These are phyloP conservation scores for Eupithecia subumbrata DNA, from an alignment of 2,888 invertebrate species.

Conservation along the genomic window DNA sequence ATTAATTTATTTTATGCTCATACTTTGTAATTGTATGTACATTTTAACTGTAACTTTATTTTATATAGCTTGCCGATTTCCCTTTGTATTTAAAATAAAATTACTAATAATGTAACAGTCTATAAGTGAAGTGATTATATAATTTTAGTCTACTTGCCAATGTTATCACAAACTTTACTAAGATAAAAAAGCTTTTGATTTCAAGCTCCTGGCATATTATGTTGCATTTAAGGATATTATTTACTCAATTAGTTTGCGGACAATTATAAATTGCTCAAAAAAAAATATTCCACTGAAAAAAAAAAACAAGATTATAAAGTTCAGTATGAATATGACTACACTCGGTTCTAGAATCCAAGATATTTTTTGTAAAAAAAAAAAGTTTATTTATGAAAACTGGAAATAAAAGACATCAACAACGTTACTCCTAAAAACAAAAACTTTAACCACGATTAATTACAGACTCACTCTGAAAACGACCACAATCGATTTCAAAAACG, in stretches of 20 bases:
- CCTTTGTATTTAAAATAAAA: constrained; percentile 48
- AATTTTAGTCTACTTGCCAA: constrained; percentile 65
- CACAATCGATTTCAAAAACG: not conserved
- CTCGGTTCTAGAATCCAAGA: not conserved
- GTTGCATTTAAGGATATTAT: constrained; percentile 2
- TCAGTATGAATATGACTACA: constrained; percentile 18
- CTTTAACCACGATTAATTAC: not conserved
- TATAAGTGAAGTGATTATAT: constrained; percentile 40
- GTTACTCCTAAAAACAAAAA: not conserved
- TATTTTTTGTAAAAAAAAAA: not conserved
- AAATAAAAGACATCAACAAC: not conserved
- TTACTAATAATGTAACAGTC: constrained; percentile 44
- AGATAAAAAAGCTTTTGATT: constrained; percentile 17
- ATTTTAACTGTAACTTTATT: constrained; percentile 58
- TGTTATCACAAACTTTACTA: constrained; percentile 63
- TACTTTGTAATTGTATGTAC: constrained; percentile 54
- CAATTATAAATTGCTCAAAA: constrained; percentile 42
- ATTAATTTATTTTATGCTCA: constrained; percentile 69
- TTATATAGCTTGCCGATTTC: constrained; percentile 68
- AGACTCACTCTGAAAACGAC: not conserved
- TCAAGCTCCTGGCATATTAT: not conserved
- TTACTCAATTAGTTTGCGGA: not conserved
- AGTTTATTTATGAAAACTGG: no score
- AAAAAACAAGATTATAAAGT: constrained; percentile 51
- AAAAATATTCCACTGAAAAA: constrained; percentile 30